These are phyloP conservation scores for Hydraecia micacea DNA, from an alignment of 2,888 invertebrate genomes.

Conservation along the genomic window DNA sequence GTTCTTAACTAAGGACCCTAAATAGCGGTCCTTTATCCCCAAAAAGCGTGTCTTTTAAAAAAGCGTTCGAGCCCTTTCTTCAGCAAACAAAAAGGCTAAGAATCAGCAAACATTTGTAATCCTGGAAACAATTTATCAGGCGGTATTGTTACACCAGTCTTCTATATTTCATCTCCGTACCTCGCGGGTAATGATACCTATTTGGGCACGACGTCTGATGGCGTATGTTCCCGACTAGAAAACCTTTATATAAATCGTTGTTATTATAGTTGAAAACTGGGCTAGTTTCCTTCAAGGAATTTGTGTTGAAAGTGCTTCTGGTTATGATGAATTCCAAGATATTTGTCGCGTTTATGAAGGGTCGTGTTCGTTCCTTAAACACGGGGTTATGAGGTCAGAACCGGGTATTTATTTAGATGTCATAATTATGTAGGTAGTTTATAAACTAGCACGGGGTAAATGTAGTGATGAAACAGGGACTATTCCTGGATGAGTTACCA, in stretches of 20 bases:
- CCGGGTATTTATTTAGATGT: neutral
- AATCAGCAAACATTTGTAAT: conserved; percentile 74
- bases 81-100: conserved; percentile 68
- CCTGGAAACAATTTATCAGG: conserved; percentile 72
- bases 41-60: conserved; percentile 58
- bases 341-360: conserved; percentile 17
- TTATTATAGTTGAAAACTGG: conserved; percentile 61
- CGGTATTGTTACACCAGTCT: conserved; percentile 70
- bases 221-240: conserved; percentile 60
- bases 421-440: neutral
- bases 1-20: conserved; percentile 51
- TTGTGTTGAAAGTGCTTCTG: conserved; percentile 33
- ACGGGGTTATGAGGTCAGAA: neutral
- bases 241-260: conserved; percentile 63
- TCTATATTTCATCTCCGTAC: conserved; percentile 71
- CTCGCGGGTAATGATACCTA: conserved; percentile 69
- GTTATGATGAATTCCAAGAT: conserved; percentile 30
- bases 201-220: conserved; percentile 66
- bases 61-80: conserved; percentile 59
- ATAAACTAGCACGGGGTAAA: neutral
- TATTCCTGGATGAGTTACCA: neutral
- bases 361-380: neutral
- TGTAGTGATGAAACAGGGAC: neutral
- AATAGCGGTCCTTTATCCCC: conserved; percentile 50
- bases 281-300: conserved; percentile 54